Evolutionary conservation across 2,888 invertebrate genomes (phyloP), one percentile per base, ranked within the genome.

Genomic region (Phortica okadai): DNA sequence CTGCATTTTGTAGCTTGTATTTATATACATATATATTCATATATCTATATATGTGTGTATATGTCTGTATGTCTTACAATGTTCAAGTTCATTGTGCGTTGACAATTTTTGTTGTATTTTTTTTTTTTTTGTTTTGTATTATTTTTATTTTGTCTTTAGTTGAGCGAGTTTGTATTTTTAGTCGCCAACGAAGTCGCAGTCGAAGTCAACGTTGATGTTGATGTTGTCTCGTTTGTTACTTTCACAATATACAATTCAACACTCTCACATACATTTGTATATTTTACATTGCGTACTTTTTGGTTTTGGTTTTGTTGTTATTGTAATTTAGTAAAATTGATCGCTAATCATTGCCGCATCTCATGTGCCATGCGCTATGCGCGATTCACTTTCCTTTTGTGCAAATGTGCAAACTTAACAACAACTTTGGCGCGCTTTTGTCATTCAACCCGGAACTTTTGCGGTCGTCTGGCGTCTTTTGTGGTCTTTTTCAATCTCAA

Each of bases 21-120:
- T 1, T 56, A 8, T 56, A 56, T 56, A n/a, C 14, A 21, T 16
- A 16, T 16, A 6, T 7, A 21, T 3, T 6, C 10, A 8, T 25
- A 21, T 10, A 21, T 62, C 21, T 25, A 25, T 7, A 11, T 25
- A 25, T 62, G 62, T 62, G 62, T 62, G 62, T 62, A 21, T 42
- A 44, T 69, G 56, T n/a, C 7, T 77, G 73, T 66, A 70, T 79
- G 42, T 77, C 82, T 62, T 56, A 70, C 66, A 75, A 81, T 80
- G 78, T 80, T 86, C 86, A 86, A 86, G 86, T 86, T 87, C 86
- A 86, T 86, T 85, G 86, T 87, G 86, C 86, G 86, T 87, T 86
- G 86, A 86, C 88, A 86, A 86, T 86, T 87, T 86, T 84, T 83
- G 80, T 83, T 86, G 82, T 80, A 79, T 81, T 85, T 80, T 84